A percentile compares a stretch with the other conserved stretches of the same genome.
Evolutionary conservation across 2,113 vertebrate species (phyloP).

Genomic region (Antigone vipio): DNA sequence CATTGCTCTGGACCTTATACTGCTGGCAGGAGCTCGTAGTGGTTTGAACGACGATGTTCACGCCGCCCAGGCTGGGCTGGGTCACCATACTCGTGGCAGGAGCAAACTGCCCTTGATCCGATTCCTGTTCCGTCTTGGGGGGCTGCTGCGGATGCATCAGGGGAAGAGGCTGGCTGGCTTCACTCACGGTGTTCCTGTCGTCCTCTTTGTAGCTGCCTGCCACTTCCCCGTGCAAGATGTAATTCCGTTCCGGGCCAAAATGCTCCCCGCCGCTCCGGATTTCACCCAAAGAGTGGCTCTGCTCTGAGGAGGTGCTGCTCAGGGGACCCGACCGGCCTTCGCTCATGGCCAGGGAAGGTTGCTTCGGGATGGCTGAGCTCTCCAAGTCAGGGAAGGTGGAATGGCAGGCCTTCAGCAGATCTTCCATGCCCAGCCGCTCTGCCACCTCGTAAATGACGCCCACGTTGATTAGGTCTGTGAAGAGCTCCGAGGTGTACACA

Average conservation of each 20-base stretch:
- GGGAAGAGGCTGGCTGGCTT: constrained; percentile 53
- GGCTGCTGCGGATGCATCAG: constrained; percentile 56
- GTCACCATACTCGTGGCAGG: constrained; percentile 37
- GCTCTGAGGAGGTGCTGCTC: constrained; percentile 59
- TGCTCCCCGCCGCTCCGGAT: constrained; percentile 43
- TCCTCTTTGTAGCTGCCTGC: constrained; percentile 71
- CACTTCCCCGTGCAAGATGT: constrained; percentile 52
- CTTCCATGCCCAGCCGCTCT: constrained; percentile 86
- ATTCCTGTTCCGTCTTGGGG: constrained; percentile 84
- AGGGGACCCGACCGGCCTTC: constrained; percentile 45
- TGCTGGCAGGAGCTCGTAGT: constrained; percentile 61
- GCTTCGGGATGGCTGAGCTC: constrained; percentile 72
- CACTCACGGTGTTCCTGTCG: constrained; percentile 42
- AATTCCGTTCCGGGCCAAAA: constrained; percentile 67
- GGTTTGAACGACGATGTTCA: constrained; percentile 40
- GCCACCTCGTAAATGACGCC: constrained; percentile 94
- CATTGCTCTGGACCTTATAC: constrained; percentile 78
- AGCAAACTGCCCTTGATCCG: constrained; percentile 60
- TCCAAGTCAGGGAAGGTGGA: constrained; percentile 93
- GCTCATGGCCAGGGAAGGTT: constrained; percentile 35
- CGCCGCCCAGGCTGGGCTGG: constrained; percentile 47
- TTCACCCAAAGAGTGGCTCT: constrained; percentile 62
- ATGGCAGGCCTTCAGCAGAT: constrained; percentile 89
- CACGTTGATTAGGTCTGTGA: constrained; percentile 92
- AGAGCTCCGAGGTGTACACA: constrained; percentile 92